phyloP scores from a whole-genome alignment of 2,113 vertebrate genomes.

The Panthera leo region DNA sequence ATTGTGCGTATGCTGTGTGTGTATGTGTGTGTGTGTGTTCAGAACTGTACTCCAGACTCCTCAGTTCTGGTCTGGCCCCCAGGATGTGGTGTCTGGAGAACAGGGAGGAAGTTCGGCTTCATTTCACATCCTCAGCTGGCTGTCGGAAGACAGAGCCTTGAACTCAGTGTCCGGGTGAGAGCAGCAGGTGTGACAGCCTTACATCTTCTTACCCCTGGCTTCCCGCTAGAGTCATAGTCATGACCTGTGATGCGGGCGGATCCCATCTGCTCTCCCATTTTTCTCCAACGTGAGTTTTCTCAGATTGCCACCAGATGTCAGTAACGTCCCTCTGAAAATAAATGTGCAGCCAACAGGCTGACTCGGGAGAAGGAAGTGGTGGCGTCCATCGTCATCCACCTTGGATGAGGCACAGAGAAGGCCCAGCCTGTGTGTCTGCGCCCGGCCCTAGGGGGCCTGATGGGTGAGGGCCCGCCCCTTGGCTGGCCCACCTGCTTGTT shows the following conservation, averaged over 20 bases:
- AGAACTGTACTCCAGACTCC: background rate
- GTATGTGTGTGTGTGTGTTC: too few species aligned
- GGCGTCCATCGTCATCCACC: background rate
- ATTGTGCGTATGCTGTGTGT: fast-evolving
- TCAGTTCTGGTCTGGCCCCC: fast-evolving
- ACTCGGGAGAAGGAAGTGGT: background rate
- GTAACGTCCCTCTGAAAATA: slow-evolving; percentile 79
- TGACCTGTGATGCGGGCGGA: background rate
- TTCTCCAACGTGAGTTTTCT: slow-evolving; percentile 34
- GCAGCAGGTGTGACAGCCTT: fast-evolving
- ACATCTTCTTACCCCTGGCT: fast-evolving
- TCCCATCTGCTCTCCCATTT: background rate
- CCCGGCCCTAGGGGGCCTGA: background rate
- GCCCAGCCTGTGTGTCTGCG: background rate
- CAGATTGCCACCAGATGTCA: slow-evolving; percentile 85
- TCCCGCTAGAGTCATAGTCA: too few species aligned
- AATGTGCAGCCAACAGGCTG: background rate
- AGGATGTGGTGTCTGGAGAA: background rate
- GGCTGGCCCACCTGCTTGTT: background rate
- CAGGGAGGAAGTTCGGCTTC: fast-evolving
- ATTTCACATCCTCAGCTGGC: fast-evolving
- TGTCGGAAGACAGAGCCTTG: fast-evolving
- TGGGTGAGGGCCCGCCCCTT: background rate
- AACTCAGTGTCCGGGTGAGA: fast-evolving
- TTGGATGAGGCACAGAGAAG: fast-evolving